A percentile compares a stretch with the other conserved stretches of the same genome.
These are phyloP conservation scores for Nannoperca australis DNA, from an alignment of 2,797 vertebrate genomes.

Conservation along the genomic window DNA sequence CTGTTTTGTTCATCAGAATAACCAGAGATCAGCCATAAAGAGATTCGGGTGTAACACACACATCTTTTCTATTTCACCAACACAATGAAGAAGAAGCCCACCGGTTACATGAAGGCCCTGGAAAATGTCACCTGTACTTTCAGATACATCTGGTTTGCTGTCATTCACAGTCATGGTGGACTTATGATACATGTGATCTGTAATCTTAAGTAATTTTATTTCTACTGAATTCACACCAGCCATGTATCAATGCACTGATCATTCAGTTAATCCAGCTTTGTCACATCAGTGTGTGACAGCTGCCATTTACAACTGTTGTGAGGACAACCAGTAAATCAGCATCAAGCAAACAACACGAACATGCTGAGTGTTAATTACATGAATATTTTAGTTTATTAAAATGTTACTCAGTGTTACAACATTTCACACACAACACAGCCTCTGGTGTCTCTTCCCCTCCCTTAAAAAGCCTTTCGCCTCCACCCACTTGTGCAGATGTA, in stretches of 20 bases:
- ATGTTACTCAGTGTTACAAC: constrained; percentile 17
- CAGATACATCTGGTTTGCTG: background rate
- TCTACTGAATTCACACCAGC: background rate
- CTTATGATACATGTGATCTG: background rate
- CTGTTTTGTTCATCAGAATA: too few species aligned
- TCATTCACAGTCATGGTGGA: background rate
- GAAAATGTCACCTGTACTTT: background rate
- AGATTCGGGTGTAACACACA: too few species aligned
- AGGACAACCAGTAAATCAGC: background rate
- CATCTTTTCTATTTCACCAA: too few species aligned
- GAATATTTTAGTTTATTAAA: constrained; percentile 29
- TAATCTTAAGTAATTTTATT: background rate
- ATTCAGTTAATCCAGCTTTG: background rate
- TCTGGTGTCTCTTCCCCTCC: constrained; percentile 10
- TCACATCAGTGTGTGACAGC: background rate
- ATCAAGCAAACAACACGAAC: background rate
- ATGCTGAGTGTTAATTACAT: constrained; percentile 3
- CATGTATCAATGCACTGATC: background rate
- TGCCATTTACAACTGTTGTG: background rate
- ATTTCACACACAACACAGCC: constrained; percentile 24
- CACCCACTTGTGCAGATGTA: constrained; percentile 55
- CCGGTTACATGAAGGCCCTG: background rate
- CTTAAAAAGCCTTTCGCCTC: constrained; percentile 26
- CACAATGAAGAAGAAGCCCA: too few species aligned
- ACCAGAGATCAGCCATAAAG: too few species aligned